Conservation (phyloP, 1,140 invertebrate genomes). For the Pinna nobilis region DNA sequence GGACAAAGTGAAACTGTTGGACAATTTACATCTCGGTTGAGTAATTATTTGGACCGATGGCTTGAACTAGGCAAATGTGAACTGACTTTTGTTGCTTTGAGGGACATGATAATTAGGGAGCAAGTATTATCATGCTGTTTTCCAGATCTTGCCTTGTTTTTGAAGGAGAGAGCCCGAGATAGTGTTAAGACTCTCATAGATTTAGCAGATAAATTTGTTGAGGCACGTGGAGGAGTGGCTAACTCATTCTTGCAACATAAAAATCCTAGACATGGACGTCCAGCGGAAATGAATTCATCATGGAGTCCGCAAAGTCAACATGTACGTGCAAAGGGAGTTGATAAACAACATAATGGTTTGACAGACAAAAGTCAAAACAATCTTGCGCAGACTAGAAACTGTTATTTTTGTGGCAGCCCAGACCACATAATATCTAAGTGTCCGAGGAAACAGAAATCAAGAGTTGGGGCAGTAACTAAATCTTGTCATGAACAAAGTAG, state of each 20-base stretch:
- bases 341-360: neutral
- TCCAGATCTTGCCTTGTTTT: too few species aligned
- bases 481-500: neutral
- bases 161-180: too few species aligned
- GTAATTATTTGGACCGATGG: conserved; percentile 23
- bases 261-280: too few species aligned
- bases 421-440: neutral
- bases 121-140: too few species aligned
- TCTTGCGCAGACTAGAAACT: neutral
- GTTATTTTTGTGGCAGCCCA: neutral
- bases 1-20: conserved; percentile 31
- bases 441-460: neutral
- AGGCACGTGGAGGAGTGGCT: too few species aligned
- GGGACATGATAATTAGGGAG: conserved; percentile 16
- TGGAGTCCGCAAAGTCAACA: too few species aligned
- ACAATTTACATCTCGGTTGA: conserved; percentile 24
- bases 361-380: neutral
- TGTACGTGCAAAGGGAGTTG: neutral
- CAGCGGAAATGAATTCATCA: too few species aligned
- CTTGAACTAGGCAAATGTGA: conserved; percentile 7
- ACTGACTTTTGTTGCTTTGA: neutral
- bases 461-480: too few species aligned
- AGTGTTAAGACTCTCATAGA: too few species aligned
- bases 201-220: too few species aligned
- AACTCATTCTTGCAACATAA: too few species aligned